Conservation (phyloP, 2,113 vertebrate species). For the Siphamia tubifer region DNA sequence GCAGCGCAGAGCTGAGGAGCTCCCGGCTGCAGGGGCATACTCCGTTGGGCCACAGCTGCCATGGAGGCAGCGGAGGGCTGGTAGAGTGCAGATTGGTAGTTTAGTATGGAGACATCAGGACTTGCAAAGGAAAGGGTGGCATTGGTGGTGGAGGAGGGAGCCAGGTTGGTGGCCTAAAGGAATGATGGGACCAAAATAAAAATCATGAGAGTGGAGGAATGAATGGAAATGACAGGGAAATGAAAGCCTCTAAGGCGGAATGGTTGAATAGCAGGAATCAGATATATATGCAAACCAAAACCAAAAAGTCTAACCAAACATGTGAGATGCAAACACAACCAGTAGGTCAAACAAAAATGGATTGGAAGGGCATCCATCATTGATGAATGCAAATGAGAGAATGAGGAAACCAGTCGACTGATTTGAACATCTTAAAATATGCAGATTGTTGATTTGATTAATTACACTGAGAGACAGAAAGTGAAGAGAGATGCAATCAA, state of each 20-base stretch:
- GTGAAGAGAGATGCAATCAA: constrained; percentile 49
- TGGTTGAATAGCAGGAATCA: constrained; percentile 15
- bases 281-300: neutral
- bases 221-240: constrained; percentile 37
- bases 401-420: constrained; percentile 6
- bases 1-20: constrained; percentile 92
- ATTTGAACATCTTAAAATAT: constrained; percentile 52
- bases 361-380: constrained; percentile 1
- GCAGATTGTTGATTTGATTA: constrained; percentile 54
- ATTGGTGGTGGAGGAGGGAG: constrained; percentile 96
- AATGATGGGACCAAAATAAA: constrained; percentile 86
- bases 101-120: constrained; percentile 97
- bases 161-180: constrained; percentile 92
- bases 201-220: constrained; percentile 64
- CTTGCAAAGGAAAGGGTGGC: constrained; percentile 96
- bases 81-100: constrained; percentile 98
- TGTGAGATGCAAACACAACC: constrained; percentile 14
- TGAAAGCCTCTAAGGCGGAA: neutral
- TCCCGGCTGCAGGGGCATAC: constrained; percentile 93
- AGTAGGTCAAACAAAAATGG: neutral
- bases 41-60: constrained; percentile 97
- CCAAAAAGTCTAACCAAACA: neutral
- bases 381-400: constrained; percentile 28
- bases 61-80: constrained; percentile 96
- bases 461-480: constrained; percentile 36